These are phyloP conservation scores for Drosophila pseudoananassae DNA, from an alignment of 1,140 invertebrate genomes.

Conservation along the genomic window DNA sequence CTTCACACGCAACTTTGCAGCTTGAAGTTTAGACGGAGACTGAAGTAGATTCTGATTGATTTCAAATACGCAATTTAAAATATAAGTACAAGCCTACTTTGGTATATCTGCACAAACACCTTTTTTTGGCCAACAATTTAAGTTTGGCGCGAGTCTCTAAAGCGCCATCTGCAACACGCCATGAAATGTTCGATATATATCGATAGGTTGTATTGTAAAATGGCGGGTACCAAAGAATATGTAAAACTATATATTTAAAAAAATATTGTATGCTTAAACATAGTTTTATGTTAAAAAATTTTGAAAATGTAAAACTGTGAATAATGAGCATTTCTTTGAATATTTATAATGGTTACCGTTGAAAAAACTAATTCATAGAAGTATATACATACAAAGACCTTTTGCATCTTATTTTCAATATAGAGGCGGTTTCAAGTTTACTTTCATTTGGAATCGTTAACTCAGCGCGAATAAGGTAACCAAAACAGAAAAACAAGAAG, in stretches of 20 bases:
- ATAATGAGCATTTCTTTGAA: too few relatives aligned
- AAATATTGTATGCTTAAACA: background rate
- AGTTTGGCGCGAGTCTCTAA: background rate
- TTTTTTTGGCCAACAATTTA: background rate
- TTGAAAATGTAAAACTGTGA: background rate
- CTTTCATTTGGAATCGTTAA: conserved; percentile 15
- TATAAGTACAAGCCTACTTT: too few relatives aligned
- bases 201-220: background rate
- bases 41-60: too few relatives aligned
- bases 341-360: too few relatives aligned
- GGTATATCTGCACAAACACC: too few relatives aligned
- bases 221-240: background rate
- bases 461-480: conserved; percentile 24
- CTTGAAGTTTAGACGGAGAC: too few relatives aligned
- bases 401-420: conserved; percentile 9
- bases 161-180: background rate
- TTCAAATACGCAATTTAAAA: too few relatives aligned
- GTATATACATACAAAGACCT: conserved; percentile 25
- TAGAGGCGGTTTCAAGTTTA: conserved; percentile 30
- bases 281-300: background rate
- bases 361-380: background rate
- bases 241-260: background rate
- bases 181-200: background rate
- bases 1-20: too few relatives aligned
- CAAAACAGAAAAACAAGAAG: conserved; percentile 19